Conservation (phyloP, 2,113 vertebrate genomes). For the Artemisiospiza belli region DNA sequence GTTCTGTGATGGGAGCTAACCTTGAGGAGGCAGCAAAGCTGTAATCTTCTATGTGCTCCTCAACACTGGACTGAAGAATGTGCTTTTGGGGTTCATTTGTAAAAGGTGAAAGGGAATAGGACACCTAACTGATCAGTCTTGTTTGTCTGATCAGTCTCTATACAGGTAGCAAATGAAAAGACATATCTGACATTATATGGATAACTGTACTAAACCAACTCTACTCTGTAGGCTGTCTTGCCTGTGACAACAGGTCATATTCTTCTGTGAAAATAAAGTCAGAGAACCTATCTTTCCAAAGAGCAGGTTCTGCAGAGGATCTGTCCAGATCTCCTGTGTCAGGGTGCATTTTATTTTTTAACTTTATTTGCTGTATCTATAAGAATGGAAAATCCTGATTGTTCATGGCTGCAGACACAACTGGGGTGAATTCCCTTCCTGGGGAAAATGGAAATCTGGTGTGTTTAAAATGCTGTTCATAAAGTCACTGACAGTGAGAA, state of each 20-base stretch:
- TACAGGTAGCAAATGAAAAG: background rate
- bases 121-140: background rate
- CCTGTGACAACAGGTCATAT: background rate
- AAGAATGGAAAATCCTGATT: background rate
- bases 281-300: background rate
- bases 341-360: background rate
- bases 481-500: background rate
- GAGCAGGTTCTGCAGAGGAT: background rate
- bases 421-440: background rate
- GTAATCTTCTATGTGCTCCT: background rate
- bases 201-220: background rate
- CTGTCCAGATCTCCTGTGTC: background rate
- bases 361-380: background rate
- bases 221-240: background rate
- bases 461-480: background rate
- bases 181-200: background rate
- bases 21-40: background rate
- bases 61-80: background rate
- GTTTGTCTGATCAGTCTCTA: background rate
- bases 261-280: background rate
- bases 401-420: background rate
- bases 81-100: background rate
- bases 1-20: background rate
- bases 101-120: background rate
- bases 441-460: background rate